These are phyloP conservation scores for Hydrolagus affinis DNA, from an alignment of 2,113 vertebrate genomes.

Conservation along the genomic window DNA sequence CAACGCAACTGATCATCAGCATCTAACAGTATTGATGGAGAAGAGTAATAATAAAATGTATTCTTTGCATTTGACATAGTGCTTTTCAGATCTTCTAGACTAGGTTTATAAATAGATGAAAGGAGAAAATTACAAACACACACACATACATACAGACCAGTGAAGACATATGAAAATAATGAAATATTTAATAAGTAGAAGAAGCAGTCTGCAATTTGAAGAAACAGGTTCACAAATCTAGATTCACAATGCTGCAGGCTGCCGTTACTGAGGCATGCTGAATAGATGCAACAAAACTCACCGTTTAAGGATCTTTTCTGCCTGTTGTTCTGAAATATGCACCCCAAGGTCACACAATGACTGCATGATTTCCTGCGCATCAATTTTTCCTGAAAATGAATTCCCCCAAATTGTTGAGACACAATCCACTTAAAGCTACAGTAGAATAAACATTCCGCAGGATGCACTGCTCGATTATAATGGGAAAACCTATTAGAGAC, in stretches of 20 bases:
- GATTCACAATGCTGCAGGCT: not conserved
- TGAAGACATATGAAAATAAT: not conserved
- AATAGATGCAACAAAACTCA: conserved; percentile 42
- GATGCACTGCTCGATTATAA: too few relatives aligned
- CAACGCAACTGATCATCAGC: too few relatives aligned
- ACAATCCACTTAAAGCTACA: not conserved
- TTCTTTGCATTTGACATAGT: too few relatives aligned
- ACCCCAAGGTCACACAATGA: conserved; percentile 85
- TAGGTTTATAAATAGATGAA: too few relatives aligned
- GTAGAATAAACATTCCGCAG: too few relatives aligned
- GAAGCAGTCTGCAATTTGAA: not conserved
- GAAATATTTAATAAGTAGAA: not conserved
- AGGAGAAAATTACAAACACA: too few relatives aligned
- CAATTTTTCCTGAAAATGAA: conserved; percentile 66
- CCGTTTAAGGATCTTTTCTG: conserved; percentile 89
- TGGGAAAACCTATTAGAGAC: too few relatives aligned
- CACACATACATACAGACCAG: too few relatives aligned
- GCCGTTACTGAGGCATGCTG: not conserved
- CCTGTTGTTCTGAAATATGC: conserved; percentile 88
- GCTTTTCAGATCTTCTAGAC: too few relatives aligned
- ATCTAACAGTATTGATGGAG: too few relatives aligned
- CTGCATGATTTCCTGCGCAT: conserved; percentile 90
- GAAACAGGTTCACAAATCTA: not conserved
- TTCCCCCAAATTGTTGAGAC: not conserved
- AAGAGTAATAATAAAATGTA: too few relatives aligned